phyloP scores from a whole-genome alignment of 2,888 invertebrate species.

The Yponomeuta plumbellus region DNA sequence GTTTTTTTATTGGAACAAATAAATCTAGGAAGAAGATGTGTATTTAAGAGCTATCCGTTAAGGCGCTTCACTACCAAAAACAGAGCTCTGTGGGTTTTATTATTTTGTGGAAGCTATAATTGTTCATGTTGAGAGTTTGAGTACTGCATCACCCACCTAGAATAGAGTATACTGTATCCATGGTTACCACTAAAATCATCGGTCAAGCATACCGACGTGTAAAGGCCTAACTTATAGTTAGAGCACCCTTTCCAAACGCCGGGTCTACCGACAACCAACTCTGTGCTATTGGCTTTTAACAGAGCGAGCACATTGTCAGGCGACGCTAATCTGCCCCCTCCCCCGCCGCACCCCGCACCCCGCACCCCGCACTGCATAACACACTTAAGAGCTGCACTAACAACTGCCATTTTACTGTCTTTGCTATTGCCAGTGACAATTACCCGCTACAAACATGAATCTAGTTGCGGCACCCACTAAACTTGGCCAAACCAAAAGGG shows the following conservation, averaged over 20 bases:
- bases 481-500: background rate
- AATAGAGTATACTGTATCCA: no score
- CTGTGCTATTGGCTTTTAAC: conserved; percentile 27
- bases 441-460: background rate
- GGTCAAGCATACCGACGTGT: no score
- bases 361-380: conserved; percentile 23
- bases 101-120: no score
- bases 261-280: conserved; percentile 18
- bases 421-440: background rate
- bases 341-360: background rate
- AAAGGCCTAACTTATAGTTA: no score
- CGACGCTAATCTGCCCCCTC: conserved; percentile 11
- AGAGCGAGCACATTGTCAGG: conserved; percentile 13
- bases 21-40: no score
- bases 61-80: no score
- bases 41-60: no score
- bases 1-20: no score
- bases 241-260: background rate
- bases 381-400: conserved; percentile 26
- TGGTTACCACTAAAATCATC: no score
- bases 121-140: no score
- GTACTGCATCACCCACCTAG: no score
- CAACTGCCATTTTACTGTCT: background rate
- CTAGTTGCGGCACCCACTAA: background rate
- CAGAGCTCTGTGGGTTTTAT: no score